These are phyloP conservation scores for Kryptolebias ocellatus DNA, from an alignment of 2,797 vertebrate species.

Conservation along the genomic window DNA sequence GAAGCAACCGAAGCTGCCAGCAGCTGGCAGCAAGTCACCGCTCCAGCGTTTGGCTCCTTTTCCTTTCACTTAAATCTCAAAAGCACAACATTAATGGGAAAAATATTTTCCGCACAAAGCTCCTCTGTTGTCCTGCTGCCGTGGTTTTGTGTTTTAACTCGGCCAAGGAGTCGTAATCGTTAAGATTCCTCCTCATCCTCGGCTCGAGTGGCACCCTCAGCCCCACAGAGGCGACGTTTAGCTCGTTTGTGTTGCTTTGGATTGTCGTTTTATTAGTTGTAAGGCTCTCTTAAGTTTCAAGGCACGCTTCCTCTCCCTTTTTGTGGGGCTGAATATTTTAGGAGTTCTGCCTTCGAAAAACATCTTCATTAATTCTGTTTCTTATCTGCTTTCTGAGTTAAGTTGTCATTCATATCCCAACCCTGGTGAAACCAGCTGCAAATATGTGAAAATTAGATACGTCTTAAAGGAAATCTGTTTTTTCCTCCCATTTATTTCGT, in stretches of 20 bases:
- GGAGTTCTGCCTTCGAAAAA: conserved; percentile 4
- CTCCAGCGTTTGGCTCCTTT: conserved; percentile 4
- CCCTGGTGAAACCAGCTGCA: not conserved
- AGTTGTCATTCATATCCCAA: conserved; percentile 16
- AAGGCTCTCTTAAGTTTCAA: not conserved
- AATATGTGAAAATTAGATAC: conserved; percentile 45
- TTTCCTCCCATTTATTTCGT: conserved; percentile 31
- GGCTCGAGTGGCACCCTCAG: not conserved
- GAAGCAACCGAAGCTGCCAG: conserved; percentile 12
- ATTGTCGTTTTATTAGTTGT: not conserved
- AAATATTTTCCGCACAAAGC: conserved; percentile 6
- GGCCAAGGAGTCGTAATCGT: not conserved
- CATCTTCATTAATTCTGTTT: conserved; percentile 8
- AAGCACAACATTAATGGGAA: conserved; percentile 16
- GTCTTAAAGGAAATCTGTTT: conserved; percentile 13
- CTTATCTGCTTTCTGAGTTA: conserved; percentile 35
- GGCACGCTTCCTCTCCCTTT: not conserved
- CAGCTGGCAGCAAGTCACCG: conserved; percentile 13
- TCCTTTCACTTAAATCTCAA: conserved; percentile 13
- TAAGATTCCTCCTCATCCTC: not conserved
- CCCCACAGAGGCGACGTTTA: not conserved
- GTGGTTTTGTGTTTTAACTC: conserved; percentile 1
- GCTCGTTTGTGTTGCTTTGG: not conserved
- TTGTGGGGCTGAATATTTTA: not conserved
- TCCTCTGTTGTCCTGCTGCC: not conserved